Percentiles rank a stretch among this genome's conserved stretches.
phyloP scores from a whole-genome alignment of 2,797 vertebrate species.

The Gymnocypris eckloni region DNA sequence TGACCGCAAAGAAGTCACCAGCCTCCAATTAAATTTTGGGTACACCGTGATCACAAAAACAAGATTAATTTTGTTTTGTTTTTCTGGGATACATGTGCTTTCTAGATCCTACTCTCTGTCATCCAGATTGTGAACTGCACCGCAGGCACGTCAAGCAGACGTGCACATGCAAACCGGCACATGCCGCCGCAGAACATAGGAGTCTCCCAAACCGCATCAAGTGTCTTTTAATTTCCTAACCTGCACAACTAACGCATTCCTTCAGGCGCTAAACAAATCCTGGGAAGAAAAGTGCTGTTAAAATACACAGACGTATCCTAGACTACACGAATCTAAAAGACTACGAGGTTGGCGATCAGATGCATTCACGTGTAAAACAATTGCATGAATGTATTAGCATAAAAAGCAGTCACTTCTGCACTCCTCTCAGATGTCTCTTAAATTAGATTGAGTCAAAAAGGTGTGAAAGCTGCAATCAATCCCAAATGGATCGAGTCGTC shows the following conservation, averaged over 20 bases:
- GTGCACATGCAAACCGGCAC: neutral
- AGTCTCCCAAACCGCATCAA: neutral
- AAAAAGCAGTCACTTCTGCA: neutral
- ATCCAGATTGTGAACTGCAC: neutral
- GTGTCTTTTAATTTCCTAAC: neutral
- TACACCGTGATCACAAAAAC: constrained; percentile 67
- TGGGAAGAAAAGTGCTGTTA: neutral
- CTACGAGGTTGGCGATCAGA: neutral
- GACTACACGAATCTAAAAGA: too few species aligned
- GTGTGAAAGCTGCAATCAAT: neutral
- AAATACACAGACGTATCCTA: neutral
- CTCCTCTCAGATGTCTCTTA: neutral
- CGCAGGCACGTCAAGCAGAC: neutral
- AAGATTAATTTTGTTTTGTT: constrained; percentile 36
- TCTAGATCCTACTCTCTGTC: constrained; percentile 66
- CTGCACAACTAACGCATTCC: neutral
- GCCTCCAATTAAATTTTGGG: constrained; percentile 31
- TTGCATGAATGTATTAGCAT: neutral
- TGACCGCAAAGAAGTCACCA: neutral
- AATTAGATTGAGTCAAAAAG: neutral
- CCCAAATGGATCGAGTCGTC: neutral
- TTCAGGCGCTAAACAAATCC: neutral
- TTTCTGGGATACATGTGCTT: constrained; percentile 64
- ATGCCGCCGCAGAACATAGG: neutral
- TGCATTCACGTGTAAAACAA: neutral